Evolutionary conservation across 2,888 invertebrate genomes (phyloP), one percentile per base, ranked within the genome.

Genomic region (Melieria picta): DNA sequence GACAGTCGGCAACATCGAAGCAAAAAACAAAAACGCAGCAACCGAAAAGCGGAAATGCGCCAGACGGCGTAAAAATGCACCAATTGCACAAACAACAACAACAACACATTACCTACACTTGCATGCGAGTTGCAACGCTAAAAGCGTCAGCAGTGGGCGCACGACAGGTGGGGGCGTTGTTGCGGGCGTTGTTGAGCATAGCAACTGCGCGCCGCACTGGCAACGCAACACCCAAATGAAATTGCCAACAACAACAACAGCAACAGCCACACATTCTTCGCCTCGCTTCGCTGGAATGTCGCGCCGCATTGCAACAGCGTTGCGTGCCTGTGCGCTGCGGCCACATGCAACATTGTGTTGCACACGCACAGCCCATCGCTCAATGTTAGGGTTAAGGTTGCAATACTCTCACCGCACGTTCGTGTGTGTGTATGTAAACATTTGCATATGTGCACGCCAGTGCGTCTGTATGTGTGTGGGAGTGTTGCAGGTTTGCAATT

Each of bases 331-430:
- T 50, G 11, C 50, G 11, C 7, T 50, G 11, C 50, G 11, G 2
- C 7, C 50, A 3, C 7, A 50, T 11, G 11, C 11, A 50, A 7
- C 11, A 7, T 7, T 3, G 2, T 50, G 50, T 50, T 50, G 3
- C 13, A 52, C 52, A 52, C 13, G 13, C 30, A 30, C 30, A 30
- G 2, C 30, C 30, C 30, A 30, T 30, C 30, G 13, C 70, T 70
- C 70, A 70, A 70, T 70, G 70, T 70, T 70, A 70, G 65, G 70
- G 70, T 70, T 70, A 70, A 70, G 70, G 70, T 70, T 70, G 64
- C 55, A 61, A 63, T 13, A 30, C 11, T n/a, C 6, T 52, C 9
- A 9, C 30, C 30, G 30, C 30, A 30, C 2, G 13, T 52, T n/a
- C 52, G 13, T n/a, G 52, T 52, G 52, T 52, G 9, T 7, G 13